These are phyloP conservation scores for Drosophila maculinotata DNA, from an alignment of 2,888 invertebrate species.

Conservation along the genomic window DNA sequence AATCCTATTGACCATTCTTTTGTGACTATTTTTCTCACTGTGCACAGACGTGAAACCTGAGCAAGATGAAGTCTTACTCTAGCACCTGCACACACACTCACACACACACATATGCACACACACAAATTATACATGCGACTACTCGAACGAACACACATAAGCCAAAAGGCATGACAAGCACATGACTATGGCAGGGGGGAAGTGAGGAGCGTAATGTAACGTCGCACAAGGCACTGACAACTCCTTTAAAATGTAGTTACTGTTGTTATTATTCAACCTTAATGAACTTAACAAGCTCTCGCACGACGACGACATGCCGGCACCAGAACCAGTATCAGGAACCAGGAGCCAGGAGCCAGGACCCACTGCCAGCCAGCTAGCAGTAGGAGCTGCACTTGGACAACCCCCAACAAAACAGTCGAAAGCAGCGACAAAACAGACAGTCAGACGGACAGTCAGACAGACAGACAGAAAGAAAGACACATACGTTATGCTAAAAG, in stretches of 20 bases:
- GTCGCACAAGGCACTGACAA: slow-evolving; percentile 61
- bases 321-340: slow-evolving; percentile 16
- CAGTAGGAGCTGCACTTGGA: slow-evolving; percentile 52
- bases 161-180: slow-evolving; percentile 35
- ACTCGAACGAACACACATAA: background rate
- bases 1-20: too few relatives aligned
- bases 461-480: slow-evolving; percentile 42
- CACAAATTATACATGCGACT: background rate
- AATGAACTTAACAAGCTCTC: slow-evolving; percentile 80
- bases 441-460: slow-evolving; percentile 14
- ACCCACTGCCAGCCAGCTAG: slow-evolving; percentile 23
- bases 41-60: slow-evolving; percentile 26
- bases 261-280: slow-evolving; percentile 82
- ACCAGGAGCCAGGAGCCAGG: slow-evolving; percentile 18
- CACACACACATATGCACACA: slow-evolving; percentile 8
- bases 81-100: slow-evolving; percentile 36
- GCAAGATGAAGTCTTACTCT: slow-evolving; percentile 45
- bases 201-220: background rate
- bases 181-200: slow-evolving; percentile 26
- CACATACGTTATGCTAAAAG: slow-evolving; percentile 37
- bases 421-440: slow-evolving; percentile 34
- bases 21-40: too few relatives aligned
- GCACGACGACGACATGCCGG: slow-evolving; percentile 61
- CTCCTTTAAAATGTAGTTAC: slow-evolving; percentile 81
- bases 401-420: slow-evolving; percentile 48